phyloP scores from a whole-genome alignment of 2,888 invertebrate genomes.

The Selenia dentaria region DNA sequence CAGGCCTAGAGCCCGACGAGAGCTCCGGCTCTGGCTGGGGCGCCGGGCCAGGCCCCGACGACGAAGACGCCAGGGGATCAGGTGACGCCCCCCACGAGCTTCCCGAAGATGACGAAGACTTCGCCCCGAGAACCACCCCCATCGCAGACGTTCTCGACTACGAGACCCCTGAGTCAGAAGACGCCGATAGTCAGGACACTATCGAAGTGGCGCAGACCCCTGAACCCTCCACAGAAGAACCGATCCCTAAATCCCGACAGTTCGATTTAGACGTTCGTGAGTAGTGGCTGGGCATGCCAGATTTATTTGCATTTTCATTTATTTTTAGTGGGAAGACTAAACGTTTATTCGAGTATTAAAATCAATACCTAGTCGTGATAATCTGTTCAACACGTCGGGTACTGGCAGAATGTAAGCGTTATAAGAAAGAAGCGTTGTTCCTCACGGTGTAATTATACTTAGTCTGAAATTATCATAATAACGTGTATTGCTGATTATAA shows the following conservation, averaged over 20 bases:
- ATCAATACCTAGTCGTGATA: too few relatives aligned
- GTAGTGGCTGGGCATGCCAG: slow-evolving; percentile 82
- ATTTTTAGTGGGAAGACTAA: slow-evolving; percentile 33
- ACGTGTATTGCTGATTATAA: too few relatives aligned
- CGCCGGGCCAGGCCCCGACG: slow-evolving; percentile 88
- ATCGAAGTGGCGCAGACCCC: slow-evolving; percentile 21
- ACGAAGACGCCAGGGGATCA: slow-evolving; percentile 87
- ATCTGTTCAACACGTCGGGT: too few relatives aligned
- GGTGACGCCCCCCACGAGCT: slow-evolving; percentile 61
- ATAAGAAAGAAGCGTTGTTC: too few relatives aligned
- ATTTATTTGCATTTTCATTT: slow-evolving; percentile 66
- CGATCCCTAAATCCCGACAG: slow-evolving; percentile 53
- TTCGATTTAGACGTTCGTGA: slow-evolving; percentile 77
- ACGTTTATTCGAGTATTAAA: slow-evolving; percentile 19
- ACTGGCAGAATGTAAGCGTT: too few relatives aligned
- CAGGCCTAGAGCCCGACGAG: slow-evolving; percentile 91
- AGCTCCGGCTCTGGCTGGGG: slow-evolving; percentile 94
- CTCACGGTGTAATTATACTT: too few relatives aligned
- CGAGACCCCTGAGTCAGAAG: slow-evolving; percentile 30
- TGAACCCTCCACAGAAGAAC: slow-evolving; percentile 43
- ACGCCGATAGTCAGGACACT: slow-evolving; percentile 1
- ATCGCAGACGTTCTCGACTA: slow-evolving; percentile 33
- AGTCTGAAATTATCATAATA: too few relatives aligned
- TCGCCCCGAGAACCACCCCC: slow-evolving; percentile 44
- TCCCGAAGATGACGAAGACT: slow-evolving; percentile 78